Conservation (phyloP, 2,888 invertebrate species). For the Apamea crenata region DNA sequence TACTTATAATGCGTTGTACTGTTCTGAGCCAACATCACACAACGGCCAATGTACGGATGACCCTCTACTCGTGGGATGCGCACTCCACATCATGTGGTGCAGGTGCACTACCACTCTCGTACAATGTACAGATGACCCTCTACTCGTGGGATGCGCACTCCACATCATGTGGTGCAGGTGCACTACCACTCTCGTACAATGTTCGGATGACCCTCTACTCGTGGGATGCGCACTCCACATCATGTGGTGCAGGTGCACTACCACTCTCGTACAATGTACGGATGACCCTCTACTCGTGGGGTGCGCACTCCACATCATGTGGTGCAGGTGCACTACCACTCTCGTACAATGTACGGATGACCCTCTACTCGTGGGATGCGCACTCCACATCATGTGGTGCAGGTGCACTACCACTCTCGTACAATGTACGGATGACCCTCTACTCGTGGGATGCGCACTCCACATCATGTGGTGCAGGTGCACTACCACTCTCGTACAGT, state of each 20-base stretch:
- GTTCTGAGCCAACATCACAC: constrained; percentile 46
- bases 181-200: too few species aligned
- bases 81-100: constrained; percentile 5
- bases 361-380: neutral
- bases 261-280: too few species aligned
- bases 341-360: neutral
- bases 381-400: constrained; percentile 5
- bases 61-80: neutral
- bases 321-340: too few species aligned
- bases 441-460: neutral
- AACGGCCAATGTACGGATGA: neutral
- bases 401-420: too few species aligned
- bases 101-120: constrained; percentile 2
- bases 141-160: neutral
- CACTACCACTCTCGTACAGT: neutral
- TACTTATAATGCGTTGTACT: constrained; percentile 39
- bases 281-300: neutral
- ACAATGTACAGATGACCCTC: neutral
- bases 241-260: too few species aligned
- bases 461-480: constrained; percentile 11
- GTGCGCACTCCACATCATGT: constrained; percentile 3
- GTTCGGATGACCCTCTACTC: neutral
- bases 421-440: neutral
- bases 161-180: constrained; percentile 2
- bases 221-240: constrained; percentile 1